Evolutionary conservation across 2,797 vertebrate genomes (phyloP).

Genomic region (Typhlichthys subterraneus): DNA sequence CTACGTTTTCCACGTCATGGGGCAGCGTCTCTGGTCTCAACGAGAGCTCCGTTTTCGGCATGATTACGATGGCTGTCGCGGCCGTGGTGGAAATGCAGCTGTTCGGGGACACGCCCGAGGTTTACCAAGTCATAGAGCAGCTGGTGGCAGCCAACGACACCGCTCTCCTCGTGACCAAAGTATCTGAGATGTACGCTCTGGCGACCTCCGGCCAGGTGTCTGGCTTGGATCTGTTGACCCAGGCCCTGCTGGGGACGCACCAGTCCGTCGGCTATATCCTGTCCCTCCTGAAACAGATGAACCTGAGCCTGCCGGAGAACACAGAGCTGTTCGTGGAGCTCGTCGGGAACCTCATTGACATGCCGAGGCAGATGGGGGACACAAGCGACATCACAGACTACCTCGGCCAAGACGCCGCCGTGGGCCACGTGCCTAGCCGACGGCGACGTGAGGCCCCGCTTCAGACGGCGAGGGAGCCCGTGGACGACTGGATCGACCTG

Average conservation of each 20-base stretch:
- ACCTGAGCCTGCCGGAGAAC: slow-evolving; percentile 16
- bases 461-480: slow-evolving; percentile 39
- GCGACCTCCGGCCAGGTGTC: slow-evolving; percentile 49
- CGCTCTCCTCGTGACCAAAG: slow-evolving; percentile 40
- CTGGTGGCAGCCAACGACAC: slow-evolving; percentile 49
- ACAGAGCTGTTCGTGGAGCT: slow-evolving; percentile 51
- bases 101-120: slow-evolving; percentile 51
- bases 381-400: slow-evolving; percentile 33
- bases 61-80: slow-evolving; percentile 44
- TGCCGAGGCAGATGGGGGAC: slow-evolving; percentile 56
- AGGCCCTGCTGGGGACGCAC: slow-evolving; percentile 55
- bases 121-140: slow-evolving; percentile 58
- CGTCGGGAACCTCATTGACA: slow-evolving; percentile 46
- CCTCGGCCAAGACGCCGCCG: background rate
- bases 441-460: slow-evolving; percentile 30
- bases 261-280: slow-evolving; percentile 48
- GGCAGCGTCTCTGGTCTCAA: slow-evolving; percentile 30
- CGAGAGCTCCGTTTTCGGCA: slow-evolving; percentile 18
- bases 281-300: slow-evolving; percentile 31
- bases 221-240: slow-evolving; percentile 59
- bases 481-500: slow-evolving; percentile 74
- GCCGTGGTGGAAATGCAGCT: slow-evolving; percentile 45
- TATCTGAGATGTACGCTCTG: slow-evolving; percentile 58
- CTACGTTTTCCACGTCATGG: slow-evolving; percentile 37
- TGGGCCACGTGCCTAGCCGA: background rate